Conservation (phyloP, 2,113 vertebrate species). For the Chionis minor region DNA sequence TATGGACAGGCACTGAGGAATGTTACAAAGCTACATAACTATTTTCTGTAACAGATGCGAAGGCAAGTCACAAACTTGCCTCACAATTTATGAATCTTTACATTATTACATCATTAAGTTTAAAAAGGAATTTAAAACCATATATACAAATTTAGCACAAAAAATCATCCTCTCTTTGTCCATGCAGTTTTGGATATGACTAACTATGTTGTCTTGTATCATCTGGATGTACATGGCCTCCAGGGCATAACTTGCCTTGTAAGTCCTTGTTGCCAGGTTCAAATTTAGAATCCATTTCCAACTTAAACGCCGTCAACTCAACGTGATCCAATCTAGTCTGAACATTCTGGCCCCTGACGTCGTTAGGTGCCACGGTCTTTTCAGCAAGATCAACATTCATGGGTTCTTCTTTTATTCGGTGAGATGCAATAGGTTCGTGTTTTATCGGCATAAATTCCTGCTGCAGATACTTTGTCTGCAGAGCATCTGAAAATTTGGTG, state of each 20-base stretch:
- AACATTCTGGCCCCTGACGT: conserved; percentile 63
- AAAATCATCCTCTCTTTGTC: conserved; percentile 83
- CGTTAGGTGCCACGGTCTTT: conserved; percentile 70
- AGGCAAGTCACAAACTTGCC: conserved; percentile 75
- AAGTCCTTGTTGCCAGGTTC: conserved; percentile 78
- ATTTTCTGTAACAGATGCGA: conserved; percentile 80
- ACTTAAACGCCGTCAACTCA: conserved; percentile 71
- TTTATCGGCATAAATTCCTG: conserved; percentile 72
- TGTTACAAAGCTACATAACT: conserved; percentile 92
- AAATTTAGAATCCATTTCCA: conserved; percentile 66
- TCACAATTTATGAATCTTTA: conserved; percentile 78
- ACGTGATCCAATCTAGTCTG: conserved; percentile 69
- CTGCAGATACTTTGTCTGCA: conserved; percentile 64
- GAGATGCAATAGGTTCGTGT: conserved; percentile 68
- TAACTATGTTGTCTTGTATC: conserved; percentile 79
- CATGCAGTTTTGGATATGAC: conserved; percentile 81
- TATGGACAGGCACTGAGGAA: conserved; percentile 98
- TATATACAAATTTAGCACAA: conserved; percentile 90
- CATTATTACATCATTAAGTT: conserved; percentile 79
- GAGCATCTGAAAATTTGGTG: conserved; percentile 68
- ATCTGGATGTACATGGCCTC: conserved; percentile 71
- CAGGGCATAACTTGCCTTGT: conserved; percentile 77
- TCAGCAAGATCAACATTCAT: conserved; percentile 69
- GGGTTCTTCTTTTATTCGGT: conserved; percentile 69
- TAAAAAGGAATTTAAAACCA: conserved; percentile 79